Evolutionary conservation across 2,888 invertebrate species (phyloP).

Genomic region (Acholoe squamosa): DNA sequence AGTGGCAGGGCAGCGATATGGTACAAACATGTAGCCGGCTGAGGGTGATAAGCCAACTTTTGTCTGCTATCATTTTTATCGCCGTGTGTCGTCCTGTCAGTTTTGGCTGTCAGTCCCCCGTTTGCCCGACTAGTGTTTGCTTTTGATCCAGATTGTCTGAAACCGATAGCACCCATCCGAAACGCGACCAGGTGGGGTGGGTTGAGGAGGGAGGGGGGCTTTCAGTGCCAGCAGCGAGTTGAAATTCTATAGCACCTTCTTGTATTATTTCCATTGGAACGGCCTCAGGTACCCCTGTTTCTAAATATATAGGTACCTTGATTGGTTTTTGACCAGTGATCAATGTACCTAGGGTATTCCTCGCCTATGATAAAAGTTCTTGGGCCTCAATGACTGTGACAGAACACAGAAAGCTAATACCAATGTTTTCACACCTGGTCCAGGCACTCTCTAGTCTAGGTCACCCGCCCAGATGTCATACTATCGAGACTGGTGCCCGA

Average conservation of each 20-base stretch:
- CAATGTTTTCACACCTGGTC: no score
- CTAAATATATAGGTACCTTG: no score
- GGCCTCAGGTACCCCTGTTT: no score
- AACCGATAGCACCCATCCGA: neutral
- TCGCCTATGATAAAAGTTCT: no score
- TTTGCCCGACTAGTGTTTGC: neutral
- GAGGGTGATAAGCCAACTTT: conserved; percentile 44
- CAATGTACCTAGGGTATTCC: no score
- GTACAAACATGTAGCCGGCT: conserved; percentile 23
- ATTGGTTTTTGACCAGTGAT: no score
- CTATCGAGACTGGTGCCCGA: no score
- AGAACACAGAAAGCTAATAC: no score
- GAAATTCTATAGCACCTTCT: conserved; percentile 44
- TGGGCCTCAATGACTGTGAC: no score
- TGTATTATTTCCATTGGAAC: no score
- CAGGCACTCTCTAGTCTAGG: no score
- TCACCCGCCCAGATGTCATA: no score
- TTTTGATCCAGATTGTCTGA: conserved; percentile 38
- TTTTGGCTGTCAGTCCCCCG: neutral
- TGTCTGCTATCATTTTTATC: conserved; percentile 41
- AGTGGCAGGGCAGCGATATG: conserved; percentile 14
- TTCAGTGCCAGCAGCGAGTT: neutral
- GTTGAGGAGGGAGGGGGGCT: neutral
- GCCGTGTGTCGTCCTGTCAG: neutral
- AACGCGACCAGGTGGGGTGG: conserved; percentile 13